These are phyloP conservation scores for Perizoma flavofasciatum DNA, from an alignment of 2,888 invertebrate genomes.

Conservation along the genomic window DNA sequence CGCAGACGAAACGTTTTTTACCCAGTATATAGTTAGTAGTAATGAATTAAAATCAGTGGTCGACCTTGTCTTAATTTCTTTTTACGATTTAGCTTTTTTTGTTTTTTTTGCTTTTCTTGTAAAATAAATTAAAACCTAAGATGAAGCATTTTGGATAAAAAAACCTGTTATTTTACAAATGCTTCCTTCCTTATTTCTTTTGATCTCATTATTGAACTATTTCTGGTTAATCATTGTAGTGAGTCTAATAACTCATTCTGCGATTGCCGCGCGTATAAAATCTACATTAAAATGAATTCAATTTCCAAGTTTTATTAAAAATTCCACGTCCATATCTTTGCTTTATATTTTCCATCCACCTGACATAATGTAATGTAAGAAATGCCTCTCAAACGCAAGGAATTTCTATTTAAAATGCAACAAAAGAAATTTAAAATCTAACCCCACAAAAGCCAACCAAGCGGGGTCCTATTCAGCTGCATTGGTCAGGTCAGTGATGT, in stretches of 20 bases:
- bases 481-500: slow-evolving; percentile 16
- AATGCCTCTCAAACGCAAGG: slow-evolving; percentile 16
- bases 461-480: slow-evolving; percentile 29
- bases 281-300: neutral
- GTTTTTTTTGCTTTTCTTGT: too few species aligned
- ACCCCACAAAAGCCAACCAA: slow-evolving; percentile 29
- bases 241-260: too few species aligned
- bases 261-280: too few species aligned
- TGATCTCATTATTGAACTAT: too few species aligned
- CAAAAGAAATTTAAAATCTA: slow-evolving; percentile 28
- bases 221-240: too few species aligned
- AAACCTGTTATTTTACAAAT: too few species aligned
- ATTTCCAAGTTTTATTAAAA: slow-evolving; percentile 6
- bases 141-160: too few species aligned
- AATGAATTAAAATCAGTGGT: too few species aligned
- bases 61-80: too few species aligned
- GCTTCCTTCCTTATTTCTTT: too few species aligned
- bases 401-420: slow-evolving; percentile 28
- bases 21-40: neutral
- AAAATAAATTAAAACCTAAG: too few species aligned
- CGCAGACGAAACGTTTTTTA: neutral
- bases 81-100: too few species aligned
- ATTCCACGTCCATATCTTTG: slow-evolving; percentile 5
- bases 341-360: slow-evolving; percentile 8
- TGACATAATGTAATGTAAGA: slow-evolving; percentile 1